phyloP scores from a whole-genome alignment of 2,113 vertebrate species.

The Perca schrenkii region DNA sequence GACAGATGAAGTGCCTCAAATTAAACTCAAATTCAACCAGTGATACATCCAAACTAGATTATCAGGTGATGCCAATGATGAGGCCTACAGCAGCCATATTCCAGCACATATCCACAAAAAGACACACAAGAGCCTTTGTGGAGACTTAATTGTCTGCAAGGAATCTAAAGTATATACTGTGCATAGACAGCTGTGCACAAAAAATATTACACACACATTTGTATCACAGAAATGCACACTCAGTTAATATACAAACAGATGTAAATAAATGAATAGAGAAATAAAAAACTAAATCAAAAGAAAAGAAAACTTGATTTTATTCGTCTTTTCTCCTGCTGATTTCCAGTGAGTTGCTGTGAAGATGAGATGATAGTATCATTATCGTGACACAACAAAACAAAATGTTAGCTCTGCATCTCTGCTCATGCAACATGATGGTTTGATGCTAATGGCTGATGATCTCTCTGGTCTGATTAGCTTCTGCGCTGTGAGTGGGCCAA shows the following conservation, averaged over 20 bases:
- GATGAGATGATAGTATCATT: slow-evolving; percentile 37
- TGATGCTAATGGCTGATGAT: slow-evolving; percentile 66
- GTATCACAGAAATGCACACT: too few relatives aligned
- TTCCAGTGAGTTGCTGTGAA: slow-evolving; percentile 20
- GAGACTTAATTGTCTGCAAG: slow-evolving; percentile 17
- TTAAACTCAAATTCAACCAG: slow-evolving; percentile 12
- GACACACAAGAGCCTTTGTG: slow-evolving; percentile 26
- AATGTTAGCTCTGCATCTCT: slow-evolving; percentile 54
- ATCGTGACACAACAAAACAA: slow-evolving; percentile 41
- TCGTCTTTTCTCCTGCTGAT: slow-evolving; percentile 27
- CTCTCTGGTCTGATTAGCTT: slow-evolving; percentile 59
- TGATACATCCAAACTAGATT: slow-evolving; percentile 34
- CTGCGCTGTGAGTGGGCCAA: slow-evolving; percentile 52
- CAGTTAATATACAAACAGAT: neutral
- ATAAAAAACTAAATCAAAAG: slow-evolving; percentile 38
- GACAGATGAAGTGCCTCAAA: slow-evolving; percentile 15
- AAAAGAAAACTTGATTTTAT: slow-evolving; percentile 19
- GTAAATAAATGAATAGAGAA: slow-evolving; percentile 14
- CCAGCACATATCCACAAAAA: slow-evolving; percentile 32
- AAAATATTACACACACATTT: neutral
- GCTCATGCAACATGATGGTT: slow-evolving; percentile 53
- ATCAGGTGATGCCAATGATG: slow-evolving; percentile 32
- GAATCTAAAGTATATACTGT: neutral
- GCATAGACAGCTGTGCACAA: neutral
- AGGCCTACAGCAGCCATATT: slow-evolving; percentile 15